Evolutionary conservation across 2,888 invertebrate species (phyloP), one percentile per base, ranked within the genome.

Genomic region (Maniola hyperantus): DNA sequence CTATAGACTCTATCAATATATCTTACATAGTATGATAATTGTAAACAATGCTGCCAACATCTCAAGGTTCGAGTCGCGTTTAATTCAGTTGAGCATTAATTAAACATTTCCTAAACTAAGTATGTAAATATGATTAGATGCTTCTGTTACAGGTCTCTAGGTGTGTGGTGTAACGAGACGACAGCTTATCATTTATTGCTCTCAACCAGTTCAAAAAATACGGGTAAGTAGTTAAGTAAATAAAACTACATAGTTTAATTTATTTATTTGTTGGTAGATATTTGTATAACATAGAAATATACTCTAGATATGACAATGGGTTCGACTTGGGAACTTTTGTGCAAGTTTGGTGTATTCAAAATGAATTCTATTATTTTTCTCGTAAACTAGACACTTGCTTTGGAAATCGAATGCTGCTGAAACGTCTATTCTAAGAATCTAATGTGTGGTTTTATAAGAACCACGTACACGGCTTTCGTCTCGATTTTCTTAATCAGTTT

Each of bases 21-120:
- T n/a, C n/a, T n/a, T n/a, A n/a, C n/a, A n/a, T n/a, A n/a, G n/a
- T n/a, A n/a, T n/a, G n/a, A n/a, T n/a, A n/a, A 18, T 18, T 39
- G 34, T 55, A 18, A 39, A 55, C 55, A 36, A 6, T 15, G 33
- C 26, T 26, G 26, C 26, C 1, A 26, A 15, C 57, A 39, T 57
- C 42, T 57, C 57, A 57, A 57, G 57, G 57, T 20, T 55, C 13
- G 13, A 13, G 57, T 39, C 42, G 5, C 34, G 15, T 5, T 15
- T 15, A 54, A 51, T 11, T 11, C 36, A 34, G 4, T 20, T 39
- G 39, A 39, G 39, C 55, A 36, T 39, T 57, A 57, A 20, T 18
- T 36, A 67, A 58, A 64, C 42, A 63, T 46, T 39, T 63, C 50
- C 39, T 65, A 55, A 67, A 50, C 50, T 48, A n/a, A n/a, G n/a